Evolutionary conservation across 1,140 invertebrate species (phyloP), one percentile per base, ranked within the genome.

Genomic region (Euwallacea fornicatus): DNA sequence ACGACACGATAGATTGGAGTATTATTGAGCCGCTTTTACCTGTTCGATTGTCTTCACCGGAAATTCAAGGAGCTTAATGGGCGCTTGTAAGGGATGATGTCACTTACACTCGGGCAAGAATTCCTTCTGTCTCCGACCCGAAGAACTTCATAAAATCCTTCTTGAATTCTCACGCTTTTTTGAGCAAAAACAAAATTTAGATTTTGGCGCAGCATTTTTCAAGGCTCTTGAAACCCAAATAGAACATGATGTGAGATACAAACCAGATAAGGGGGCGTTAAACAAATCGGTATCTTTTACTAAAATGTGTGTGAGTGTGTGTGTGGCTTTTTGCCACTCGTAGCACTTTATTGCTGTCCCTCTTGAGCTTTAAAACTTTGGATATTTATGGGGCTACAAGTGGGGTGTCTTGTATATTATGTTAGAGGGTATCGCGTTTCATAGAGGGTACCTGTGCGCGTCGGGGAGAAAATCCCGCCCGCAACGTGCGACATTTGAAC

Each of bases 181-280:
- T 33, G 21, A 33, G 21, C 21, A 33, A 33, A 33, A 33, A 4
- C 21, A 33, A 33, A 33, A 1, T 33, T 4, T 33, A 4, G 21
- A 33, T 33, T 33, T 33, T 33, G 21, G 21, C 21, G 21, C 21
- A 33, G 21, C 21, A 33, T 33, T 33, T 33, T 33, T 33, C 21
- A 33, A 33, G 21, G 21, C 21, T 33, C 21, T 33, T 33, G 21
- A 33, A 33, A 33, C 21, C 21, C 21, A 33, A 33, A 33, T 33
- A 33, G 21, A 33, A 33, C 21, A 33, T 11, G 43, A 21, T 13
- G 44, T 13, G 15, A 59, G 66, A 59, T 44, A 59, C 43, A 59
- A 59, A 59, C 66, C 66, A 67, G 66, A 67, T 67, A 67, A 67
- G 56, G 66, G 66, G 66, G 66, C 66, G 66, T 67, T 7, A 67